Evolutionary conservation across 2,113 vertebrate species (phyloP), one percentile per base, ranked within the genome.

Genomic region (Pelobates fuscus): DNA sequence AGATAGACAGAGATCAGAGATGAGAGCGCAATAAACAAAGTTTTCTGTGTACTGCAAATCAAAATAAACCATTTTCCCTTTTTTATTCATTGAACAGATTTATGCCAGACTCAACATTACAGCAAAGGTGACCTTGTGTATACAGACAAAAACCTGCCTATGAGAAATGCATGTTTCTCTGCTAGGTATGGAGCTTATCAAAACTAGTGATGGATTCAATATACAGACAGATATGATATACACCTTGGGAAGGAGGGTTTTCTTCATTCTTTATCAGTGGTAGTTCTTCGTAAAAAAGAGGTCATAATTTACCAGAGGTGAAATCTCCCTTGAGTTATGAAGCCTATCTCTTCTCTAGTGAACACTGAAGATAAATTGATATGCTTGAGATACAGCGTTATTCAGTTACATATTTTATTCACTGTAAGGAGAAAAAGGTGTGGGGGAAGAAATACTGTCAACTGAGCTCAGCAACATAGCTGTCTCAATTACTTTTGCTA

Each of bases 351-450:
- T 73, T 64, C 27, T 24, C 60, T 25, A 32, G 44, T 63, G 27
- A 72, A 54, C 62, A 72, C 70, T 64, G 60, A 64, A 44, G 26
- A 63, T 64, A 64, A 73, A 73, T 73, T 73, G 70, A 73, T 63
- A 64, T 71, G 57, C 58, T 62, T 30, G 26, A 59, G 44, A 64
- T 26, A 73, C 52, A 63, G 60, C 64, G 41, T 73, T 71, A 43
- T 62, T 62, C 41, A n/a, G 69, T 52, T 59, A 52, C 43, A 55
- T 54, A 73, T 73, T 71, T 60, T 54, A 73, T 73, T 64, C 26
- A 44, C 23, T 73, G 7, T 43, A 54, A 54, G 29, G 27, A 29
- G 27, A 71, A 32, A 11, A 60, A 49, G 41, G 41, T 58, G 41
- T 58, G 57, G 32, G 54, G 20, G 32, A 58, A 59, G 57, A 25